These are phyloP conservation scores for Drosophila orosa DNA, from an alignment of 1,140 invertebrate genomes.

Conservation along the genomic window DNA sequence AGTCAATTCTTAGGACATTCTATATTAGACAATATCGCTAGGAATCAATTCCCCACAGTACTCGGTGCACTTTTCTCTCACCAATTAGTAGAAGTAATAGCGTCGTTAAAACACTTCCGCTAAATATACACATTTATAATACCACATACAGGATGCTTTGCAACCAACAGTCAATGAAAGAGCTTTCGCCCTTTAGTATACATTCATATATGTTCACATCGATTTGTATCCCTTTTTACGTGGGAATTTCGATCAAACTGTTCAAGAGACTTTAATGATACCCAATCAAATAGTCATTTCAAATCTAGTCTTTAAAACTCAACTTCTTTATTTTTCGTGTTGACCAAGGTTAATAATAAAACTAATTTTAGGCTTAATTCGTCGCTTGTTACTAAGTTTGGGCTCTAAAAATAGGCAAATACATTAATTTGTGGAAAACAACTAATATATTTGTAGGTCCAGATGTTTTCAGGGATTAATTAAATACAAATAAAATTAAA, in stretches of 20 bases:
- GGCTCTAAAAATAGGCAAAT: background rate
- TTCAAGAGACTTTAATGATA: background rate
- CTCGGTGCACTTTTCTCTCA: background rate
- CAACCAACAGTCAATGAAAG: background rate
- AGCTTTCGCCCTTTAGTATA: constrained; percentile 1
- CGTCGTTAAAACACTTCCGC: constrained; percentile 1
- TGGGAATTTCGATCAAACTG: constrained; percentile 1
- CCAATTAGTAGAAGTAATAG: constrained; percentile 24
- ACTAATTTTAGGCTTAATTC: too few species aligned
- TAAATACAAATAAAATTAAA: too few species aligned
- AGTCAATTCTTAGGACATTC: too few species aligned
- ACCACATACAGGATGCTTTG: background rate
- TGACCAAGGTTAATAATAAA: too few species aligned
- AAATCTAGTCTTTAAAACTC: too few species aligned
- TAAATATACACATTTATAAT: constrained; percentile 3
- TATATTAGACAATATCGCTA: background rate
- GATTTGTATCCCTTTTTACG: background rate
- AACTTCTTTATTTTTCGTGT: too few species aligned
- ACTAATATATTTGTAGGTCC: background rate
- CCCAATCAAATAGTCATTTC: constrained; percentile 5
- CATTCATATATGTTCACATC: background rate
- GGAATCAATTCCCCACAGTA: background rate
- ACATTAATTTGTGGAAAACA: background rate
- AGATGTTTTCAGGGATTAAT: background rate
- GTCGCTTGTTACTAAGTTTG: background rate